These are phyloP conservation scores for Dromococcyx pavoninus DNA, from an alignment of 2,797 vertebrate species.

Conservation along the genomic window DNA sequence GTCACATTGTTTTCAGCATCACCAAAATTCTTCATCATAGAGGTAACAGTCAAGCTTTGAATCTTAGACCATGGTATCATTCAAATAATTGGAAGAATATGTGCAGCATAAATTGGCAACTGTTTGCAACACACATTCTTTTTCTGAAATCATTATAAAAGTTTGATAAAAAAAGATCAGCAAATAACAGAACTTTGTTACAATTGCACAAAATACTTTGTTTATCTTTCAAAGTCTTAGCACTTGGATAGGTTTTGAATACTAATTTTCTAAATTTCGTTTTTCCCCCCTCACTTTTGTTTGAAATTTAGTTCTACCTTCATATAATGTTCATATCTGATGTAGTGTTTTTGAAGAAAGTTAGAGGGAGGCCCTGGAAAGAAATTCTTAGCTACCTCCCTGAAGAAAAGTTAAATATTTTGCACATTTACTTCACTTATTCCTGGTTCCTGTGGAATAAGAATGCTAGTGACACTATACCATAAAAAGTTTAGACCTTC, in stretches of 20 bases:
- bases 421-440: neutral
- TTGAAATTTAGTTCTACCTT: neutral
- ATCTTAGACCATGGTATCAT: neutral
- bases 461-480: neutral
- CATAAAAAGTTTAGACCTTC: neutral
- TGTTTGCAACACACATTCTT: neutral
- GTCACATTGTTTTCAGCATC: neutral
- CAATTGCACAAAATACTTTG: neutral
- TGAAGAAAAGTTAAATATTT: neutral
- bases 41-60: neutral
- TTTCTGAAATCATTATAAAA: neutral
- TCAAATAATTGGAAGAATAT: neutral
- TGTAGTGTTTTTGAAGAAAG: neutral
- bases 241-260: neutral
- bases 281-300: rapidly evolving
- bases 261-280: neutral
- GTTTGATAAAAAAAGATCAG: neutral
- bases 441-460: neutral
- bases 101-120: neutral
- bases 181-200: neutral
- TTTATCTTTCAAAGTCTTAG: neutral
- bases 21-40: neutral
- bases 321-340: neutral
- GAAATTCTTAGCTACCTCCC: neutral
- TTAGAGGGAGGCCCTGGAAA: neutral